phyloP scores from a whole-genome alignment of 2,113 vertebrate genomes.

The Corydoras sp. region DNA sequence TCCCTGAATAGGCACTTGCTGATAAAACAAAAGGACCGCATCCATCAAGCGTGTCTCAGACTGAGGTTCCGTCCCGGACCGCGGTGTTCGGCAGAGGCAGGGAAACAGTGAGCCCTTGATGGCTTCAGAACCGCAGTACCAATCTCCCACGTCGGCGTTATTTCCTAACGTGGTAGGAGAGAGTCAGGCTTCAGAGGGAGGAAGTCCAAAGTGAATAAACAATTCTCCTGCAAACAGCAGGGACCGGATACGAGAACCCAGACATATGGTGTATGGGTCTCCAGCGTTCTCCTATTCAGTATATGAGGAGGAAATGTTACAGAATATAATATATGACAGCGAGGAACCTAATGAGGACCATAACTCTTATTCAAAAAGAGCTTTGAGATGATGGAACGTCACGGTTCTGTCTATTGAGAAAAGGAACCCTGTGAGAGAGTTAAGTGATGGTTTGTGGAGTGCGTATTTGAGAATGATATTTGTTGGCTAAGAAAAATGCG shows the following conservation, averaged over 20 bases:
- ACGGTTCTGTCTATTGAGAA: too few relatives aligned
- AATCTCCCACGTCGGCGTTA: not conserved
- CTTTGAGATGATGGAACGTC: too few relatives aligned
- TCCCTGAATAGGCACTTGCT: too few relatives aligned
- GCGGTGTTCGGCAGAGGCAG: not conserved
- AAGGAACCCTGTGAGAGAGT: too few relatives aligned
- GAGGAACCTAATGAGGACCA: too few relatives aligned
- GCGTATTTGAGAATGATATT: too few relatives aligned
- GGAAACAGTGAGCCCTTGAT: not conserved
- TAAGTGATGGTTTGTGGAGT: too few relatives aligned
- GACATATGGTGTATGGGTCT: not conserved
- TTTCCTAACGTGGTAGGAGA: not conserved
- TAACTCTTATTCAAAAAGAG: too few relatives aligned
- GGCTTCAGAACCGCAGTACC: not conserved
- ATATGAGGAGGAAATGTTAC: not conserved
- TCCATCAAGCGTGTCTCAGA: not conserved
- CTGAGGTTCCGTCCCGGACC: not conserved
- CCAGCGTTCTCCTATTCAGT: constrained; percentile 1
- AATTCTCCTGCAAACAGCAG: not conserved
- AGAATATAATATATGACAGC: too few relatives aligned
- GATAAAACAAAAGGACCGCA: not conserved
- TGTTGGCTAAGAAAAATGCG: too few relatives aligned
- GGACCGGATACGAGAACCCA: not conserved
- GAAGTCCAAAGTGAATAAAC: not conserved
- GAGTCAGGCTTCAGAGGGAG: not conserved